Evolutionary conservation across 2,888 invertebrate genomes (phyloP), one percentile per base, ranked within the genome.

Genomic region (Liopterus haemorrhoidalis): DNA sequence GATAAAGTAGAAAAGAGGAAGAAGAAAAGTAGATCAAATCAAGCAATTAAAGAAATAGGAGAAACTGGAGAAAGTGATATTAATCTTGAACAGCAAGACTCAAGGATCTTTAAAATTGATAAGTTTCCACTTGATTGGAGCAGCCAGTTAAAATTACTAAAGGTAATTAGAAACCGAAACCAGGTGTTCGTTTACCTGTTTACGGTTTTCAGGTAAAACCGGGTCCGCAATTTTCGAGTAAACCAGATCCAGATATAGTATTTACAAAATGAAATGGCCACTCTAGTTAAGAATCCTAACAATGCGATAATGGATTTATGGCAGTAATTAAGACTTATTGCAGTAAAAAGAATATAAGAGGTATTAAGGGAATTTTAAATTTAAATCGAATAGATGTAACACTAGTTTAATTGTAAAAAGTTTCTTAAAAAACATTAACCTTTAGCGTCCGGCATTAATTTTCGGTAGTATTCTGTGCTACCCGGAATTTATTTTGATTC

Each of bases 71-170:
- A n/a, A 8, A 16, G 20, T 24, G 25, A 37, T 15, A 37, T 28
- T 33, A 43, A 28, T 35, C 20, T 37, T 54, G n/a, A 58, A 56
- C 41, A 41, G 35, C 9, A 12, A 1, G 42, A 42, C 11, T 19
- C 35, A 5, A 53, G 64, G 37, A 62, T 58, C 43, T 51, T 59
- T 6, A 58, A 64, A 15, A 49, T 63, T 35, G 48, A 59, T 5
- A 55, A 59, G 39, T 55, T 66, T 41, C 61, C 64, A 1, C 55
- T 52, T 11, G 41, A 55, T 15, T 18, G 11, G 4, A 50, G 48
- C 2, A 39, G 55, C 18, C 62, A 64, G 49, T 46, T 45, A 36
- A 37, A 51, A 18, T 53, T 64, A 28, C 16, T 67, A 19, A 57
- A 59, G 50, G 61, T 60, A 50, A 39, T 8, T 28, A n/a, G n/a